Evolutionary conservation across 2,888 invertebrate species (phyloP).

Genomic region (Leptinotarsa juncta): DNA sequence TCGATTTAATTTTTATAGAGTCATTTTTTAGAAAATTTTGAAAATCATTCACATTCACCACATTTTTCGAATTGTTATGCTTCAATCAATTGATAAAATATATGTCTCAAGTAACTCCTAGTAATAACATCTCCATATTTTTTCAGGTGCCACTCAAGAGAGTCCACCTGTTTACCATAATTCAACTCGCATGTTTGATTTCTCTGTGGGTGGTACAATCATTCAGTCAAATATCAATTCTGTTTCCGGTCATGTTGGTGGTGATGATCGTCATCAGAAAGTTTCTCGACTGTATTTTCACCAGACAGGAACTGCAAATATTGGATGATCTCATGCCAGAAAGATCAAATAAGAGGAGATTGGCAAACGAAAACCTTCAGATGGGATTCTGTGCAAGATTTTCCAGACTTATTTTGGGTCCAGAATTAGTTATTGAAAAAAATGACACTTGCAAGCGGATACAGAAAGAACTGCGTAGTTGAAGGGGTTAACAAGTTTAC

Average conservation of each 20-base stretch:
- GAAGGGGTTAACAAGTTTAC: too few species aligned
- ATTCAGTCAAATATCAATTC: slow-evolving; percentile 90
- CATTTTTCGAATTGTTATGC: too few species aligned
- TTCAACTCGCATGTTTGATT: slow-evolving; percentile 87
- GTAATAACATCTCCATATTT: background rate
- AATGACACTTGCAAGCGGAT: slow-evolving; percentile 37
- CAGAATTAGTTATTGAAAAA: slow-evolving; percentile 48
- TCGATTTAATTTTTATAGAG: too few species aligned
- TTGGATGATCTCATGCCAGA: slow-evolving; percentile 98
- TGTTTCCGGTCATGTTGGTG: slow-evolving; percentile 96
- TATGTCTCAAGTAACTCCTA: too few species aligned
- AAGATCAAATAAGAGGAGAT: slow-evolving; percentile 76
- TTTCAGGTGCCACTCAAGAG: slow-evolving; percentile 87
- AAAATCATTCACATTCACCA: too few species aligned
- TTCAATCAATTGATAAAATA: too few species aligned
- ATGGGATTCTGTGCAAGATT: slow-evolving; percentile 49
- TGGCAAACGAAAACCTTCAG: slow-evolving; percentile 67
- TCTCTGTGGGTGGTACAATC: slow-evolving; percentile 93
- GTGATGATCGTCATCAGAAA: slow-evolving; percentile 97
- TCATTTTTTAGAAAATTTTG: too few species aligned
- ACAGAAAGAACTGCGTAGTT: background rate
- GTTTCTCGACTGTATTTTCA: slow-evolving; percentile 89
- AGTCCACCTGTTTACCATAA: slow-evolving; percentile 92
- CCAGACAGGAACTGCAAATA: slow-evolving; percentile 92
- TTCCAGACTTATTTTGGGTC: slow-evolving; percentile 57